These are phyloP conservation scores for Taenioides sp. DNA, from an alignment of 2,797 vertebrate genomes.

Conservation along the genomic window DNA sequence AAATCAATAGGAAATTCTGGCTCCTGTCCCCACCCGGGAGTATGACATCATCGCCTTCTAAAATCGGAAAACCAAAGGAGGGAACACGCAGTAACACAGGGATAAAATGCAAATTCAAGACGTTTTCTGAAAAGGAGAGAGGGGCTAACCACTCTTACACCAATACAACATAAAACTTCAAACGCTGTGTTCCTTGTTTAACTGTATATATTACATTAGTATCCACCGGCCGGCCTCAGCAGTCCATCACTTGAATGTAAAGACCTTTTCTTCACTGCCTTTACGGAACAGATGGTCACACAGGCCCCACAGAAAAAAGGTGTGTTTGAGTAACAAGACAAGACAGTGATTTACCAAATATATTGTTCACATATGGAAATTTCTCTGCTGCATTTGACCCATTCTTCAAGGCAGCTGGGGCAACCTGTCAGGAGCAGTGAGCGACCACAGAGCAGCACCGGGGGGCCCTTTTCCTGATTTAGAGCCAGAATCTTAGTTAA, in stretches of 20 bases:
- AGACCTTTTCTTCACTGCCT: conserved; percentile 48
- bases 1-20: no score
- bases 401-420: neutral
- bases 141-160: neutral
- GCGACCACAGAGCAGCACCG: no score
- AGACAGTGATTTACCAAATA: neutral
- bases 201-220: neutral
- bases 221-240: conserved; percentile 38
- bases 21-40: no score
- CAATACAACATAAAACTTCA: neutral
- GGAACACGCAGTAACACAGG: no score
- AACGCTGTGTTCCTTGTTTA: neutral
- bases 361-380: neutral
- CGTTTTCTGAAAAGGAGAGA: no score
- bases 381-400: neutral
- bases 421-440: neutral
- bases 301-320: neutral
- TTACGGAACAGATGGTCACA: conserved; percentile 47
- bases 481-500: no score
- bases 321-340: neutral
- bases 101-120: no score
- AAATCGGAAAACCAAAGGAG: no score
- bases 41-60: no score
- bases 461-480: no score
- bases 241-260: conserved; percentile 56